Conservation (phyloP, 2,113 vertebrate genomes). For the Phalacrocorax pelagicus region DNA sequence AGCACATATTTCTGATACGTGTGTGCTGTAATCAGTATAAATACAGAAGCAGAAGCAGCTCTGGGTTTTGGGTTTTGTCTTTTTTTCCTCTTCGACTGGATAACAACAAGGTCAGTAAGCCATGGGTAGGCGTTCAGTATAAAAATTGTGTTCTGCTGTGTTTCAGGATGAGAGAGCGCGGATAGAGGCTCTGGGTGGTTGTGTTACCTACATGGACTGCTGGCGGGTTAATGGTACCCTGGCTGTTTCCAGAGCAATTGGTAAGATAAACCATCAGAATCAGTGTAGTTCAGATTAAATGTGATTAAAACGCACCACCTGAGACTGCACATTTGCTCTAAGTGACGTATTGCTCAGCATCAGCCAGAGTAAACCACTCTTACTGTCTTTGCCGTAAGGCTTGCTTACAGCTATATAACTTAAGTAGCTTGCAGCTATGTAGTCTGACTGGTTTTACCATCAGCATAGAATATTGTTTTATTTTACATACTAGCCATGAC, state of each 20-base stretch:
- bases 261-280: constrained; percentile 70
- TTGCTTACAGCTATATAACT: neutral
- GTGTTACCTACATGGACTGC: constrained; percentile 91
- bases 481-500: neutral
- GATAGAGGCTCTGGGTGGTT: constrained; percentile 91
- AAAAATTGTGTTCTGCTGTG: neutral
- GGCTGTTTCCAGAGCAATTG: constrained; percentile 94
- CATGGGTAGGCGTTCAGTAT: neutral
- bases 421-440: neutral
- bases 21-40: neutral
- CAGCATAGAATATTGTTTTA: neutral
- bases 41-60: neutral
- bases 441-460: neutral
- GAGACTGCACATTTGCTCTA: neutral
- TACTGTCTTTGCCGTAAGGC: neutral
- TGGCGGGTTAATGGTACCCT: constrained; percentile 98
- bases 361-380: neutral
- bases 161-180: constrained; percentile 89
- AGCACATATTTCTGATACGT: neutral
- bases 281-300: neutral
- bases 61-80: neutral
- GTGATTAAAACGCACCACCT: neutral
- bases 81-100: neutral
- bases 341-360: neutral
- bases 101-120: neutral